A percentile compares a stretch with the other conserved stretches of the same genome.
Conservation (phyloP, 2,888 invertebrate species). For the Nomada goodeniana region DNA sequence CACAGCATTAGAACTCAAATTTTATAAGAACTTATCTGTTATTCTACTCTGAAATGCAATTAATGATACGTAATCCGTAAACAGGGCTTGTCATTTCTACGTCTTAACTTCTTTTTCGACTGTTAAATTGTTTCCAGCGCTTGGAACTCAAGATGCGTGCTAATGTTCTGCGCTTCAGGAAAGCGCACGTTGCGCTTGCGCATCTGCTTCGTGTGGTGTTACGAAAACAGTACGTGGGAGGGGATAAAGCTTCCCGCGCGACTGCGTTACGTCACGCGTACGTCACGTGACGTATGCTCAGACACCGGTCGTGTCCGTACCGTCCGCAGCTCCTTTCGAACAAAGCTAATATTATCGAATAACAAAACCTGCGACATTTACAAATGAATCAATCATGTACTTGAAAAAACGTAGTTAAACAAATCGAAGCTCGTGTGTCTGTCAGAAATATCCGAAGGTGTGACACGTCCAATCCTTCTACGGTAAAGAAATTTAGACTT, state of each 20-base stretch:
- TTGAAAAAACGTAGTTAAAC: background rate
- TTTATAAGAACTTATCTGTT: background rate
- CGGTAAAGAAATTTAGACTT: constrained; percentile 3
- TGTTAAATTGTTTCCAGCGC: constrained; percentile 58
- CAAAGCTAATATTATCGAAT: constrained; percentile 39
- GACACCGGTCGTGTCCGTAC: constrained; percentile 69
- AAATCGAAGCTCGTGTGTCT: background rate
- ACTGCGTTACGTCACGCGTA: constrained; percentile 77
- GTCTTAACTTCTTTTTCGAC: constrained; percentile 25
- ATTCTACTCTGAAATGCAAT: background rate
- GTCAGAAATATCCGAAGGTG: background rate
- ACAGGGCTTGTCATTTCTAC: background rate
- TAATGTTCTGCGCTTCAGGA: constrained; percentile 61
- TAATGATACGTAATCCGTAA: background rate
- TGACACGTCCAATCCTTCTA: constrained; percentile 20
- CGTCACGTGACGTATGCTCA: constrained; percentile 74
- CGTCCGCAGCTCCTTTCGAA: constrained; percentile 48
- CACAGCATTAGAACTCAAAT: background rate
- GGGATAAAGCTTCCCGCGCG: constrained; percentile 75
- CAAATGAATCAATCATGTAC: constrained; percentile 9
- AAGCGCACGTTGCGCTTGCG: constrained; percentile 63
- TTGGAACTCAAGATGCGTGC: constrained; percentile 65
- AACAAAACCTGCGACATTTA: constrained; percentile 23
- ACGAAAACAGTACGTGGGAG: constrained; percentile 81
- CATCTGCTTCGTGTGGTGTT: constrained; percentile 82